Percentiles rank a stretch among this genome's conserved stretches.
phyloP scores from a whole-genome alignment of 2,113 vertebrate species.

The Cebus imitator region DNA sequence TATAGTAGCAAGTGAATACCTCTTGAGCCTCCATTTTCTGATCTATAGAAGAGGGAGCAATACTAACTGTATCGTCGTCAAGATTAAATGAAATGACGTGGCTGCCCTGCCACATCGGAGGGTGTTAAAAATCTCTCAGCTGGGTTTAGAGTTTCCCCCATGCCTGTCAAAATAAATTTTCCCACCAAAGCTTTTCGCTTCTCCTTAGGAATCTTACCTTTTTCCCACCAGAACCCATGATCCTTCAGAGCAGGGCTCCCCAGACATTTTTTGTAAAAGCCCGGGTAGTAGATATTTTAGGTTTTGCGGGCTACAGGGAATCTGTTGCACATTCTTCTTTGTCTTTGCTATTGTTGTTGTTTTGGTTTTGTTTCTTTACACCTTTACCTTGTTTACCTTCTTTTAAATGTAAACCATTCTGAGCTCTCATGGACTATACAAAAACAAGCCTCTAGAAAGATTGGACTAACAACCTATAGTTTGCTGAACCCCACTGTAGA shows the following conservation, averaged over 20 bases:
- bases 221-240: neutral
- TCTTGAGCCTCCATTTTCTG: neutral
- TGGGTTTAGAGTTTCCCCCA: neutral
- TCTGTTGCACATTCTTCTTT: neutral
- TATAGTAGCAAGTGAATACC: neutral
- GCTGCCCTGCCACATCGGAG: neutral
- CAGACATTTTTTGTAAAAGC: neutral
- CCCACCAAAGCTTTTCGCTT: neutral
- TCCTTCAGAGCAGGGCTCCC: neutral
- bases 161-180: neutral
- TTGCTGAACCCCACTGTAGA: neutral
- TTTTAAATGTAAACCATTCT: neutral
- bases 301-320: neutral
- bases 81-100: neutral
- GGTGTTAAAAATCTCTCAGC: neutral
- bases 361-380: slow-evolving; percentile 22
- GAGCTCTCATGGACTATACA: neutral
- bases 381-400: too few relatives aligned
- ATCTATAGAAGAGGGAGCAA: neutral
- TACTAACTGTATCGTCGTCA: neutral
- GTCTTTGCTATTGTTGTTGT: neutral
- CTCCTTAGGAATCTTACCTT: neutral
- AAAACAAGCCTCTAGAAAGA: neutral
- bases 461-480: neutral
- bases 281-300: neutral